These are phyloP conservation scores for Chrysomallon squamiferum DNA, from an alignment of 1,140 invertebrate species.

Conservation along the genomic window DNA sequence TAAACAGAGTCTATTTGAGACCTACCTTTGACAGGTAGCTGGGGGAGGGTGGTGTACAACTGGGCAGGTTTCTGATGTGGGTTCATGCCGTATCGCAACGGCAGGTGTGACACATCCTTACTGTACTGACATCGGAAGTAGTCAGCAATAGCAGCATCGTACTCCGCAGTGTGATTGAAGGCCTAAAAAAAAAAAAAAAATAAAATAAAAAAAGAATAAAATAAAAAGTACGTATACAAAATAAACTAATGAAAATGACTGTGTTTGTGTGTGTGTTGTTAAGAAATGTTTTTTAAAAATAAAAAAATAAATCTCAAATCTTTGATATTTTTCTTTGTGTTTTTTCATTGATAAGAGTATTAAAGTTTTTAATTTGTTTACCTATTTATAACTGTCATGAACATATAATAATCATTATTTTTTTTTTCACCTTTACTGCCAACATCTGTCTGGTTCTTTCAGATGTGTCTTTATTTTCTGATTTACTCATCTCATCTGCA, in stretches of 20 bases:
- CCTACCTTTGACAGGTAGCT: slow-evolving; percentile 81
- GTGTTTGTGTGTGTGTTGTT: too few species aligned
- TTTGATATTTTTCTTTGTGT: too few species aligned
- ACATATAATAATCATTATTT: too few species aligned
- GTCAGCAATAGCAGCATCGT: slow-evolving; percentile 93
- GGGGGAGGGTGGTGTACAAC: slow-evolving; percentile 78
- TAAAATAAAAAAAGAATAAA: too few species aligned
- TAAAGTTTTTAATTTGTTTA: too few species aligned
- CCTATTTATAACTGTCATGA: too few species aligned
- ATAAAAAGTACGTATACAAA: too few species aligned
- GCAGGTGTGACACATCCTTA: slow-evolving; percentile 76
- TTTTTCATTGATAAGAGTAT: too few species aligned
- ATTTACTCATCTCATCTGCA: slow-evolving; percentile 71
- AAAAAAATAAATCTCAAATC: too few species aligned
- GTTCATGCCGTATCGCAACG: slow-evolving; percentile 96
- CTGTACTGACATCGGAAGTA: slow-evolving; percentile 94
- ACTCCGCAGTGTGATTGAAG: slow-evolving; percentile 94
- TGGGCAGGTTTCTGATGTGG: slow-evolving; percentile 97
- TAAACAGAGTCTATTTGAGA: too few species aligned
- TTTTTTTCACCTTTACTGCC: slow-evolving; percentile 63
- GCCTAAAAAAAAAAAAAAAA: slow-evolving; percentile 75
- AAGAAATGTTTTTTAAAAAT: too few species aligned
- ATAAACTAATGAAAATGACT: too few species aligned
- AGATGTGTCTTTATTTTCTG: slow-evolving; percentile 69
- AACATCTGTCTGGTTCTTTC: slow-evolving; percentile 72